Conservation (phyloP, 2,113 vertebrate genomes). For the Mustela lutreola region DNA sequence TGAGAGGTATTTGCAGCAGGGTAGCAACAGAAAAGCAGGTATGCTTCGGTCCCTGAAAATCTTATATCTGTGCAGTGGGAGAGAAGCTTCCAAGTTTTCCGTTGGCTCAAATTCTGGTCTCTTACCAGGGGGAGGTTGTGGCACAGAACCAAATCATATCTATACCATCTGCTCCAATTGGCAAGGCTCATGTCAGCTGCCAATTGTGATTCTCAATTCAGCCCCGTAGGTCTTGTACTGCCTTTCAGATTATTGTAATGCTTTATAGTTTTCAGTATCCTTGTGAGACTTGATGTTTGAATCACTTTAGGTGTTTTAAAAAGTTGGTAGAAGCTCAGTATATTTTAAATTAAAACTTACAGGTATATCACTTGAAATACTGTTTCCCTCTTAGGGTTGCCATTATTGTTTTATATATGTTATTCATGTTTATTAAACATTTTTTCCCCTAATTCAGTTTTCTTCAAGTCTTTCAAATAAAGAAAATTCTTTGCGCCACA, state of each 20-base stretch:
- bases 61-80: constrained; percentile 36
- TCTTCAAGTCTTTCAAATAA: background rate
- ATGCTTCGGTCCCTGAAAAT: background rate
- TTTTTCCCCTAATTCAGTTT: background rate
- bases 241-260: constrained; percentile 63
- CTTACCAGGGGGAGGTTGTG: constrained; percentile 68
- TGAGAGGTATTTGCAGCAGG: background rate
- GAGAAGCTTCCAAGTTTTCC: constrained; percentile 53
- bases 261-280: constrained; percentile 25
- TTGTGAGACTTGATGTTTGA: background rate
- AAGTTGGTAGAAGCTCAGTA: background rate
- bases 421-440: background rate
- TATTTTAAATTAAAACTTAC: background rate
- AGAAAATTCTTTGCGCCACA: background rate
- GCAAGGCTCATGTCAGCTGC: constrained; percentile 78
- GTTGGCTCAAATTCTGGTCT: constrained; percentile 44
- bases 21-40: background rate
- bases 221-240: constrained; percentile 68
- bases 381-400: background rate
- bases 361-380: background rate
- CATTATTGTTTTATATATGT: background rate
- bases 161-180: constrained; percentile 78
- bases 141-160: constrained; percentile 76
- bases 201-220: constrained; percentile 66
- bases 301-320: background rate